Conservation (phyloP, 2,113 vertebrate genomes). For the Electrona antarctica region DNA sequence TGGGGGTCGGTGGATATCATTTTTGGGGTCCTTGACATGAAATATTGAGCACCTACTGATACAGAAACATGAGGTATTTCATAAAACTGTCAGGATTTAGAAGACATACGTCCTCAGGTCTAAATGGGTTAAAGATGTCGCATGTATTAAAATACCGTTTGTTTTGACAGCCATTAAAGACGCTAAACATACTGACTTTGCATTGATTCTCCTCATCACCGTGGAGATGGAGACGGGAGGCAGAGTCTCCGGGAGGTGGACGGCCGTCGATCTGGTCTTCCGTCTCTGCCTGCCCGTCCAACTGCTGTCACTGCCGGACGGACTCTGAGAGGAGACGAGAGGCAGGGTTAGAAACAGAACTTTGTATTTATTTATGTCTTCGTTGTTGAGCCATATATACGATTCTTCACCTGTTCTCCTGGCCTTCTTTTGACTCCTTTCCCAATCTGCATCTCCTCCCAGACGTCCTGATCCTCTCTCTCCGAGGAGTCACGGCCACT, state of each 20-base stretch:
- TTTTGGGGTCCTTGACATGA: too few species aligned
- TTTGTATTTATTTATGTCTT: too few species aligned
- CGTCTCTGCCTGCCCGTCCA: constrained; percentile 18
- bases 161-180: too few species aligned
- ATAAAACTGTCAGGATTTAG: too few species aligned
- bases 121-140: too few species aligned
- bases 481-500: constrained; percentile 75
- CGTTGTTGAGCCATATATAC: too few species aligned
- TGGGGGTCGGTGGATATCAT: too few species aligned
- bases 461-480: constrained; percentile 82
- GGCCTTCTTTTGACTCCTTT: constrained; percentile 86
- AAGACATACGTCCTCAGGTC: too few species aligned
- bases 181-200: constrained; percentile 74
- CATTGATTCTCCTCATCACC: constrained; percentile 85
- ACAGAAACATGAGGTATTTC: too few species aligned
- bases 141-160: too few species aligned
- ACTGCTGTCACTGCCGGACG: constrained; percentile 66
- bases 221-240: constrained; percentile 80
- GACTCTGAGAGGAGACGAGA: constrained; percentile 58
- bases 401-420: constrained; percentile 69
- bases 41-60: too few species aligned
- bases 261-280: constrained; percentile 53
- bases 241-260: constrained; percentile 77
- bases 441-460: constrained; percentile 92
- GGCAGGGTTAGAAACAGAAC: too few species aligned